phyloP scores from a whole-genome alignment of 2,888 invertebrate genomes.

The Nymphalis urticae region DNA sequence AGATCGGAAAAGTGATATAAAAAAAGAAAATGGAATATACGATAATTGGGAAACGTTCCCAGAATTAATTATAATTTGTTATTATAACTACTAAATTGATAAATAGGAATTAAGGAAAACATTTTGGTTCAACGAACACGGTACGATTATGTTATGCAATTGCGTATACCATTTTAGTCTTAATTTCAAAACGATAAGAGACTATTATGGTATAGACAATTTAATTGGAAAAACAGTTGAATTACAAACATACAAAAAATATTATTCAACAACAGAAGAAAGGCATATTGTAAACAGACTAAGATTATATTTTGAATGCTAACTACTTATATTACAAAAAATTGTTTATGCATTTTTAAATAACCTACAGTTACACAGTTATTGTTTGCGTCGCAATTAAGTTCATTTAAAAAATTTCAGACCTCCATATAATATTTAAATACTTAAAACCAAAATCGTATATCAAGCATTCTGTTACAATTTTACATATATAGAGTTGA shows the following conservation, averaged over 20 bases:
- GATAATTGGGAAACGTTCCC: slow-evolving; percentile 27
- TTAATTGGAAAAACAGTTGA: slow-evolving; percentile 5
- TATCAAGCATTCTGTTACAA: neutral
- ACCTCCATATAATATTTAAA: slow-evolving; percentile 1
- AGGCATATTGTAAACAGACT: slow-evolving; percentile 43
- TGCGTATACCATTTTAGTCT: neutral
- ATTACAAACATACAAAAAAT: slow-evolving; percentile 27
- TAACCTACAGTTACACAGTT: slow-evolving; percentile 56
- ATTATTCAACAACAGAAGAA: slow-evolving; percentile 38
- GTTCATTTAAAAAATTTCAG: neutral
- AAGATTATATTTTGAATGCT: slow-evolving; percentile 62
- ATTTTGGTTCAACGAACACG: slow-evolving; percentile 27
- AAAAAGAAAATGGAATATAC: slow-evolving; percentile 34
- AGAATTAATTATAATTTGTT: slow-evolving; percentile 34
- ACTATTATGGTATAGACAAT: slow-evolving; percentile 6
- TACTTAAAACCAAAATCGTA: neutral
- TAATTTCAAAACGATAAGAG: neutral
- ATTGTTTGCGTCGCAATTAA: slow-evolving; percentile 34
- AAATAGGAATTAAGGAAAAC: slow-evolving; percentile 31
- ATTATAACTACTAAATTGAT: slow-evolving; percentile 33
- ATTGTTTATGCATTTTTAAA: slow-evolving; percentile 73
- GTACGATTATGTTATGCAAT: neutral
- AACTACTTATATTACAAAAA: slow-evolving; percentile 76
- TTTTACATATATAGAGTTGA: neutral
- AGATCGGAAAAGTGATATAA: slow-evolving; percentile 19